These are phyloP conservation scores for Exephanes ischioxanthus DNA, from an alignment of 2,888 invertebrate genomes.

Conservation along the genomic window DNA sequence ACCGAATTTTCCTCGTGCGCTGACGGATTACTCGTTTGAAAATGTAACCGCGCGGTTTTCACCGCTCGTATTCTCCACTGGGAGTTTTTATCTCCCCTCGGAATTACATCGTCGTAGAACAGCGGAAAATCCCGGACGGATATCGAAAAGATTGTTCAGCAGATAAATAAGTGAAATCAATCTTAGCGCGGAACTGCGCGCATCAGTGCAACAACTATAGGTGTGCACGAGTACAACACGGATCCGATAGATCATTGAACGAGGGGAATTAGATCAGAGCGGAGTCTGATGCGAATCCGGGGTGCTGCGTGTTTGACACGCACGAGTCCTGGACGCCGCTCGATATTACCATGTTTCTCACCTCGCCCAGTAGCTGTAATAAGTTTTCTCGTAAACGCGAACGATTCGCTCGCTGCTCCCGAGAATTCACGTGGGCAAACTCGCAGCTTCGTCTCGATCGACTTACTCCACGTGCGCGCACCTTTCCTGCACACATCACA, in stretches of 20 bases:
- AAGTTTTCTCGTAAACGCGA: constrained; percentile 59
- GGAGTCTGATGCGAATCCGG: constrained; percentile 65
- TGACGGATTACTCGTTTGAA: too few relatives aligned
- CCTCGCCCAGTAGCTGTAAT: neutral
- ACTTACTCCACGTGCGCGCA: constrained; percentile 40
- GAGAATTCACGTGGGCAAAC: constrained; percentile 80
- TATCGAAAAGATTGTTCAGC: too few relatives aligned
- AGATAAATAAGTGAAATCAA: too few relatives aligned
- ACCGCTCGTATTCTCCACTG: too few relatives aligned
- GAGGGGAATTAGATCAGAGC: constrained; percentile 67
- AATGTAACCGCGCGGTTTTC: too few relatives aligned
- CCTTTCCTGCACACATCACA: neutral
- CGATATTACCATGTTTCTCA: constrained; percentile 24
- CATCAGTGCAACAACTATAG: neutral
- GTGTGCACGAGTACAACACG: neutral
- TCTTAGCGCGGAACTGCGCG: too few relatives aligned
- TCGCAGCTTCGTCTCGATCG: constrained; percentile 65
- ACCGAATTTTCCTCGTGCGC: too few relatives aligned
- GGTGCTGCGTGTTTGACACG: constrained; percentile 65
- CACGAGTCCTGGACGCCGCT: constrained; percentile 37
- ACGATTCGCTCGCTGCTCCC: constrained; percentile 76
- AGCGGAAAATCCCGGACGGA: too few relatives aligned
- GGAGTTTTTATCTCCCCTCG: too few relatives aligned
- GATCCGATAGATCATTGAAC: constrained; percentile 43
- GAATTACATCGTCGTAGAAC: too few relatives aligned